Evolutionary conservation across 1,140 invertebrate genomes (phyloP).

Genomic region (Cephus cinctus): DNA sequence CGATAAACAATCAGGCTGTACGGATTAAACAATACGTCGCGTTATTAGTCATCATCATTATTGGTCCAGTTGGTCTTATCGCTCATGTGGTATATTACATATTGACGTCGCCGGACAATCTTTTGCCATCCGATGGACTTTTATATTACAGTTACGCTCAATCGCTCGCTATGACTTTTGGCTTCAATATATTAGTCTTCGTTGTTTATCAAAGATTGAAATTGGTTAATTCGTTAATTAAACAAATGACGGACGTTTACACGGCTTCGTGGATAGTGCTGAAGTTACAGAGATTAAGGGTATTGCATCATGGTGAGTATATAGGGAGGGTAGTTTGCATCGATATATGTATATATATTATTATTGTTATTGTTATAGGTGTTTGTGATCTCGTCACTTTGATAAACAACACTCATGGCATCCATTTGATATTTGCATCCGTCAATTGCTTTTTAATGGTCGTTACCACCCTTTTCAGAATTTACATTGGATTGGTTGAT

Average conservation of each 20-base stretch:
- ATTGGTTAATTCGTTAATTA: slow-evolving; percentile 24
- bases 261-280: slow-evolving; percentile 15
- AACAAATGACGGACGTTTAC: slow-evolving; percentile 13
- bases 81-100: slow-evolving; percentile 33
- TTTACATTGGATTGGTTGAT: slow-evolving; percentile 39
- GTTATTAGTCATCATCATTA: slow-evolving; percentile 9
- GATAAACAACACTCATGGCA: slow-evolving; percentile 30
- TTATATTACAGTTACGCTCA: slow-evolving; percentile 37
- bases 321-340: background rate
- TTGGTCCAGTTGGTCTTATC: slow-evolving; percentile 25
- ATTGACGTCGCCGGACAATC: slow-evolving; percentile 25
- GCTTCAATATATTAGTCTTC: slow-evolving; percentile 27
- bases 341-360: slow-evolving; percentile 2
- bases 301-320: slow-evolving; percentile 26
- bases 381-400: slow-evolving; percentile 25
- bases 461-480: slow-evolving; percentile 34
- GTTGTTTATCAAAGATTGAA: slow-evolving; percentile 26
- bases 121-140: slow-evolving; percentile 36
- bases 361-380: slow-evolving; percentile 18
- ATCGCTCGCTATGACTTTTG: slow-evolving; percentile 30
- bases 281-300: slow-evolving; percentile 30
- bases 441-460: slow-evolving; percentile 40
- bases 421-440: slow-evolving; percentile 32
- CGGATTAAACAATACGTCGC: slow-evolving; percentile 22
- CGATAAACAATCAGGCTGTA: slow-evolving; percentile 16